Percentiles rank a stretch among this genome's conserved stretches.
phyloP scores from a whole-genome alignment of 35 echinoderm and acorn worm species.

The Holothuria glaberrima region DNA sequence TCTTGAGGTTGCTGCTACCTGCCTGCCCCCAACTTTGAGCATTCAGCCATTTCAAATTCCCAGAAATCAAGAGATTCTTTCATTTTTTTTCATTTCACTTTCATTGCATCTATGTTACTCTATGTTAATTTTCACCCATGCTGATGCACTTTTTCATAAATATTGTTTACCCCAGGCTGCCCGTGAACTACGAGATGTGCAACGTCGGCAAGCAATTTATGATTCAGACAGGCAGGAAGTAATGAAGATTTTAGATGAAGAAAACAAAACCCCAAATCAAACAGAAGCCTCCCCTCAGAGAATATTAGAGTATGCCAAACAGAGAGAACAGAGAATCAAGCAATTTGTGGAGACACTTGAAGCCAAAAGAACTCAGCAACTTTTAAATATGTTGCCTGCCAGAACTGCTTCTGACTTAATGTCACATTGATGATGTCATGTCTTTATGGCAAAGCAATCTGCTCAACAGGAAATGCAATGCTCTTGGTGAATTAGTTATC shows the following conservation, averaged over 20 bases:
- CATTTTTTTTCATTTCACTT: too few species aligned
- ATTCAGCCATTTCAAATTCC: too few species aligned
- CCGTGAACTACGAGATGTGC: constrained; percentile 46
- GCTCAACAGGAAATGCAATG: too few species aligned
- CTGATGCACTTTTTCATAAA: not conserved
- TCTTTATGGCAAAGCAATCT: too few species aligned
- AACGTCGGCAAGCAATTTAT: constrained; percentile 44
- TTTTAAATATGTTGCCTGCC: constrained; percentile 51
- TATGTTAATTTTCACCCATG: too few species aligned
- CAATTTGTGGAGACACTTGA: constrained; percentile 65
- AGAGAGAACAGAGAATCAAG: constrained; percentile 75
- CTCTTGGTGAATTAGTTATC: too few species aligned
- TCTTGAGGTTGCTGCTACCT: too few species aligned
- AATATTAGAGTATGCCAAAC: constrained; percentile 64
- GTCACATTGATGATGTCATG: too few species aligned
- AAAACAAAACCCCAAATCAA: constrained; percentile 9
- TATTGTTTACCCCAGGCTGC: constrained; percentile 53
- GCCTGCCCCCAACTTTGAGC: too few species aligned
- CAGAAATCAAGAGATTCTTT: too few species aligned
- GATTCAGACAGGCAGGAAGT: constrained; percentile 69
- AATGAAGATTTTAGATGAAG: constrained; percentile 19
- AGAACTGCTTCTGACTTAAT: constrained; percentile 19
- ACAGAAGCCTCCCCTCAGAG: constrained; percentile 13
- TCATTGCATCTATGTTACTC: too few species aligned
- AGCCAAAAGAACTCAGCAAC: constrained; percentile 54